phyloP scores from a whole-genome alignment of 2,113 vertebrate species.

The western clawed frog (Xenopus tropicalis) region DNA sequence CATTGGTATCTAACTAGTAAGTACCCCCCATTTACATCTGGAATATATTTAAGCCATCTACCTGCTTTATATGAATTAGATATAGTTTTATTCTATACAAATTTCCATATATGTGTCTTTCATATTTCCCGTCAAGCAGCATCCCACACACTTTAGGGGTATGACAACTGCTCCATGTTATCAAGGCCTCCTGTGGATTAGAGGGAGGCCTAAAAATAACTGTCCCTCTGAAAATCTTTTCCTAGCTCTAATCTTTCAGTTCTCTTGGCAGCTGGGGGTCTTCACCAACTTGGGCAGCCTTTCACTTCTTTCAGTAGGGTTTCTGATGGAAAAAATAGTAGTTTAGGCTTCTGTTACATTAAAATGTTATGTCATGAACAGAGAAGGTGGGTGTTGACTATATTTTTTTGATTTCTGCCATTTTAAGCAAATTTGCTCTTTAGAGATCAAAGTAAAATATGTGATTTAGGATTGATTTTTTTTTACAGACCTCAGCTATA shows the following conservation, averaged over 20 bases:
- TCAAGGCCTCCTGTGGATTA: slow-evolving; percentile 34
- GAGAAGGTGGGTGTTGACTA: background rate
- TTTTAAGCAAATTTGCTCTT: too few relatives aligned
- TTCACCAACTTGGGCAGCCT: background rate
- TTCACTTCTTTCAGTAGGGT: background rate
- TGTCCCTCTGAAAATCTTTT: slow-evolving; percentile 15
- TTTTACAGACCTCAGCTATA: too few relatives aligned
- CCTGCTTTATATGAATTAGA: too few relatives aligned
- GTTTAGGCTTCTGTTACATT: too few relatives aligned
- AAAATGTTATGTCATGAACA: background rate
- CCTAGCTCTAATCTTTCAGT: slow-evolving; percentile 20
- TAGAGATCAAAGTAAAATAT: too few relatives aligned
- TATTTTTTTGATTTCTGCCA: too few relatives aligned
- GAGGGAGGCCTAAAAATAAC: slow-evolving; percentile 29
- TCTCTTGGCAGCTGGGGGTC: slow-evolving; percentile 20
- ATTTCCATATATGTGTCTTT: too few relatives aligned
- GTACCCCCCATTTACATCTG: too few relatives aligned
- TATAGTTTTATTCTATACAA: too few relatives aligned
- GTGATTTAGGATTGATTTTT: too few relatives aligned
- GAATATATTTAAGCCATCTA: too few relatives aligned
- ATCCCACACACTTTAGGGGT: slow-evolving; percentile 26
- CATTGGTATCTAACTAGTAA: too few relatives aligned
- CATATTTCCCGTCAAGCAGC: background rate
- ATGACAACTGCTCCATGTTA: slow-evolving; percentile 36
- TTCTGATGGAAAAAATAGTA: slow-evolving; percentile 1